These are phyloP conservation scores for Casuarius casuarius DNA, from an alignment of 2,113 vertebrate genomes.

Conservation along the genomic window DNA sequence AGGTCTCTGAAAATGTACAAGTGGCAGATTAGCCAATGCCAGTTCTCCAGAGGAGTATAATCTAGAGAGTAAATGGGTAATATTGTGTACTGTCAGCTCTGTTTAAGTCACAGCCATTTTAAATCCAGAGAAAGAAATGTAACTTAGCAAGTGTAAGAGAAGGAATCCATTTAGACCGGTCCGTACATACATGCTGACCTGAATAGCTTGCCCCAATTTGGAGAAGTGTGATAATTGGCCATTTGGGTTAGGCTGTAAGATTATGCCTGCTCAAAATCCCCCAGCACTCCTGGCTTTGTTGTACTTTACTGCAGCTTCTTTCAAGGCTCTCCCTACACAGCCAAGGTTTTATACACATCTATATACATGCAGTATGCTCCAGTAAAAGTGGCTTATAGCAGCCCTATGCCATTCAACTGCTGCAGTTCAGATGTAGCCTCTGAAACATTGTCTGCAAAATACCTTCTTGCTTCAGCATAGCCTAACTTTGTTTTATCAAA, in stretches of 20 bases:
- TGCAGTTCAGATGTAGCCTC: background rate
- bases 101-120: background rate
- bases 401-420: background rate
- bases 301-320: background rate
- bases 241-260: background rate
- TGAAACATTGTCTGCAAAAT: background rate
- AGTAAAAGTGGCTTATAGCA: background rate
- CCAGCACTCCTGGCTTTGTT: background rate
- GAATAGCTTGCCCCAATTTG: background rate
- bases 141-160: background rate
- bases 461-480: background rate
- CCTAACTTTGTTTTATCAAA: background rate
- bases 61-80: constrained; percentile 29
- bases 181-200: background rate
- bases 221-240: background rate
- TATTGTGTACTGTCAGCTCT: constrained; percentile 10
- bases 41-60: constrained; percentile 21
- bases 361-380: background rate
- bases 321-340: accelerated
- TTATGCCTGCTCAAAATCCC: background rate
- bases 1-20: background rate
- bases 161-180: background rate
- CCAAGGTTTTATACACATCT: accelerated
- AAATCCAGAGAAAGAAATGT: background rate
- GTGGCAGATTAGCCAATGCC: background rate